Evolutionary conservation across 2,113 vertebrate species (phyloP).

Genomic region (Mola mola): DNA sequence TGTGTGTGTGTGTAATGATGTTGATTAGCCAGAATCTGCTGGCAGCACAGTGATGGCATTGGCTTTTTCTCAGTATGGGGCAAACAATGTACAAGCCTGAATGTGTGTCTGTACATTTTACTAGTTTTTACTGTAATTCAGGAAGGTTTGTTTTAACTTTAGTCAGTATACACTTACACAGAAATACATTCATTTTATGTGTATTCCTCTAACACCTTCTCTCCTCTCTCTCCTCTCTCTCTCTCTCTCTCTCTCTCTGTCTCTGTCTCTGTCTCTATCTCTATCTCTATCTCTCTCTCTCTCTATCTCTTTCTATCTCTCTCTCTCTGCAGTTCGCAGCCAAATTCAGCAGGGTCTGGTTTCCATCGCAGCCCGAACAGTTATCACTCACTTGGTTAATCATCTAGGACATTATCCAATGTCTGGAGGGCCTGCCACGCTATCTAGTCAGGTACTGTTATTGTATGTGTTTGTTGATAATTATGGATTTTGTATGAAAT

Average conservation of each 20-base stretch:
- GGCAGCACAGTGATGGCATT: constrained; percentile 76
- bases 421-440: constrained; percentile 95
- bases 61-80: constrained; percentile 62
- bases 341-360: constrained; percentile 97
- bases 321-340: constrained; percentile 87
- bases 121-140: constrained; percentile 4
- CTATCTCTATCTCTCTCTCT: neutral
- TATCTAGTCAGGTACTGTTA: constrained; percentile 91
- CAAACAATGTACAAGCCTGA: constrained; percentile 46
- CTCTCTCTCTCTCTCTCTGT: too few species aligned
- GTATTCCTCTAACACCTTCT: too few species aligned
- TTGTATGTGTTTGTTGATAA: constrained; percentile 2
- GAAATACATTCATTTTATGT: neutral
- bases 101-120: constrained; percentile 36
- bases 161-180: too few species aligned
- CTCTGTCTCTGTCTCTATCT: too few species aligned
- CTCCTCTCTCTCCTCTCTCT: too few species aligned
- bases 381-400: constrained; percentile 97
- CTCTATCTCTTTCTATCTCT: neutral
- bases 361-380: constrained; percentile 96
- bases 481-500: too few species aligned
- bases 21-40: constrained; percentile 69
- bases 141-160: constrained; percentile 14
- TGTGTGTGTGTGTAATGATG: constrained; percentile 75
- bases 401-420: constrained; percentile 98